Percentiles rank a stretch among this genome's conserved stretches.
Conservation (phyloP, 2,797 vertebrate species). For the Falco peregrinus region DNA sequence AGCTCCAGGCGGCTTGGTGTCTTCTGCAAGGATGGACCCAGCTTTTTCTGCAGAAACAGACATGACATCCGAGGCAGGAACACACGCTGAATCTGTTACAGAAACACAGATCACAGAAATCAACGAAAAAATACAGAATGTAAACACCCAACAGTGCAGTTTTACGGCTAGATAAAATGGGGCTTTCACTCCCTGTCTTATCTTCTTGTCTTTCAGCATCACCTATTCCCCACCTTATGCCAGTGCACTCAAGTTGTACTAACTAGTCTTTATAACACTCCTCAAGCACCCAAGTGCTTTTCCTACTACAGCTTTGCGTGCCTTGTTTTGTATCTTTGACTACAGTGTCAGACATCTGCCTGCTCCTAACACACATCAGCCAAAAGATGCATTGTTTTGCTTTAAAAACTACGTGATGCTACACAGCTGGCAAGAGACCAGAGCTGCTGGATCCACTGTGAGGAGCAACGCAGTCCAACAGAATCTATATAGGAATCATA, state of each 20-base stretch:
- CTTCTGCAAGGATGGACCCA: background rate
- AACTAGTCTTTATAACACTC: accelerated
- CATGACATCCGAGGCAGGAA: background rate
- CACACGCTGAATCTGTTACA: background rate
- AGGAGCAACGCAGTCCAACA: background rate
- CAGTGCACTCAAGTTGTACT: accelerated
- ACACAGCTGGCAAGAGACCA: background rate
- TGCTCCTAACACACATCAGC: background rate
- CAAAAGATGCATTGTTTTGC: accelerated
- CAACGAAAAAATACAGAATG: accelerated
- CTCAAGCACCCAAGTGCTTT: background rate
- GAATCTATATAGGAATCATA: accelerated
- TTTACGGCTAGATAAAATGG: accelerated
- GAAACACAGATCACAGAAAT: background rate
- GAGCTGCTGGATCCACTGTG: background rate
- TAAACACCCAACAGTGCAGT: accelerated
- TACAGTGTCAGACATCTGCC: accelerated
- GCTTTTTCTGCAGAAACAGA: background rate
- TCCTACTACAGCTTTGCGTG: accelerated
- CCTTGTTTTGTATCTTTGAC: background rate
- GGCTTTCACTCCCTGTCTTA: accelerated
- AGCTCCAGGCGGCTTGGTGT: background rate
- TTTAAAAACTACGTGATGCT: background rate
- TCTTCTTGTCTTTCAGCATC: background rate
- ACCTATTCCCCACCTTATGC: accelerated